Percentiles rank a stretch among this genome's conserved stretches.
These are phyloP conservation scores for Catagonus wagneri DNA, from an alignment of 2,113 vertebrate species.

Conservation along the genomic window DNA sequence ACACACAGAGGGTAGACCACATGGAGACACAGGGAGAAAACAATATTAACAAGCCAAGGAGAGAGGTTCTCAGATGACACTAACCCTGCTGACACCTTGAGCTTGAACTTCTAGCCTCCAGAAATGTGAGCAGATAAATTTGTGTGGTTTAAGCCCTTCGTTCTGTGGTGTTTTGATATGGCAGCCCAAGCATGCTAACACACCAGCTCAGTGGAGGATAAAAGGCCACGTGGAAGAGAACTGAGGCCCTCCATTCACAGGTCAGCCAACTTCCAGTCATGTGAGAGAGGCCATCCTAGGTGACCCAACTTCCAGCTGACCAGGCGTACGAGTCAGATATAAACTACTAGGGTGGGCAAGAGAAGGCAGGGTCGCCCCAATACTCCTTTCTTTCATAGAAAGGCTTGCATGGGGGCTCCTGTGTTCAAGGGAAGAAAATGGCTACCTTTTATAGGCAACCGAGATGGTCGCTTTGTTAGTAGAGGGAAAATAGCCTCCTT, in stretches of 20 bases:
- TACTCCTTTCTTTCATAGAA: background rate
- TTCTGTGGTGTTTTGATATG: background rate
- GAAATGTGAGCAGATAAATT: background rate
- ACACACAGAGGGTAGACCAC: background rate
- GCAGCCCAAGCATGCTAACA: background rate
- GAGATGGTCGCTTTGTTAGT: background rate
- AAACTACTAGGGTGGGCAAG: background rate
- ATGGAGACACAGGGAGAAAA: background rate
- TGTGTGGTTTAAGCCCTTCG: background rate
- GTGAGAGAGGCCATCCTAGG: background rate
- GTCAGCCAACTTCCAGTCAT: background rate
- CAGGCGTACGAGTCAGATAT: background rate
- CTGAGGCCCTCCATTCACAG: background rate
- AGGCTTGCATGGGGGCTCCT: background rate
- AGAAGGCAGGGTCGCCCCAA: background rate
- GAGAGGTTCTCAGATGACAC: background rate
- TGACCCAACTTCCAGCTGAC: too few species aligned
- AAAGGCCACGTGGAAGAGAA: background rate
- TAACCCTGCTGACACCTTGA: background rate
- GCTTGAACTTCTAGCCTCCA: background rate
- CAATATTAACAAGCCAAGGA: background rate
- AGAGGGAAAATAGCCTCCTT: background rate
- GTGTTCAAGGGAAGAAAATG: background rate
- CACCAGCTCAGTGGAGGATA: background rate
- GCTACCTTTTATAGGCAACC: background rate